Base-by-base conservation (phyloP, 30 jellyfish, hydroid and myxozoan genomes). In the Aurelia coerulea region DNA sequence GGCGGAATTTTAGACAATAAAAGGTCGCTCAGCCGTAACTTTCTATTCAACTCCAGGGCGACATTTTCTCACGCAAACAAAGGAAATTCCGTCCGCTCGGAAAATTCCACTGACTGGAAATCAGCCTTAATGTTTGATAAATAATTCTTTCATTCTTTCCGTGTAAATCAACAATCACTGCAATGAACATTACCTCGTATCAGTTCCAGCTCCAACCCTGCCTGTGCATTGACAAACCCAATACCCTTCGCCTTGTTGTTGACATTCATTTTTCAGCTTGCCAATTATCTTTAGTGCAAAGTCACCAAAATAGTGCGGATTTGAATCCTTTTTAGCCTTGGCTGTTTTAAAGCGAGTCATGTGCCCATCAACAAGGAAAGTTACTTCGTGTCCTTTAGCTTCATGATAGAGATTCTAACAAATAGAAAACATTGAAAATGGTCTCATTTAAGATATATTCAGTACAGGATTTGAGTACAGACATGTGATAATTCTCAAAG, bases 241-340 rank as follows among this genome's bases (percentile, higher is more conserved):
- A 58, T 58, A 58, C 4, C 68, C 68, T 18, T 58, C 68, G 9
- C 29, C 68, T 18, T 58, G 68, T 13, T 58, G 18, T 4, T 58
- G 68, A 18, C 68, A 13, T 58, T 58, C 68, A 58, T 58, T 58
- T 58, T 58, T 18, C 68, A 58, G 68, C 68, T 18, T 58, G 68
- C 68, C 68, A 8, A 58, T 58, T 58, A 58, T 58, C 9, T 15
- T 58, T 4, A 58, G 68, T 13, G 68, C 6, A 58, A 58, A 58
- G 29, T 58, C 29, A 8, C 68, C 68, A 58, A 58, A 58, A 58
- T 3, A 58, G 68, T 58, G 68, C 9, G 68, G 68, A 2, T 58
- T 58, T 58, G 68, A 37, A 5, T 37, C 49, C 49, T 37, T 37
- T 37, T 37, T 18, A 2, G 68, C 4, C 68, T 58, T 58, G 68